These are phyloP conservation scores for Agapornis canus DNA, from an alignment of 2,797 vertebrate species.

Conservation along the genomic window DNA sequence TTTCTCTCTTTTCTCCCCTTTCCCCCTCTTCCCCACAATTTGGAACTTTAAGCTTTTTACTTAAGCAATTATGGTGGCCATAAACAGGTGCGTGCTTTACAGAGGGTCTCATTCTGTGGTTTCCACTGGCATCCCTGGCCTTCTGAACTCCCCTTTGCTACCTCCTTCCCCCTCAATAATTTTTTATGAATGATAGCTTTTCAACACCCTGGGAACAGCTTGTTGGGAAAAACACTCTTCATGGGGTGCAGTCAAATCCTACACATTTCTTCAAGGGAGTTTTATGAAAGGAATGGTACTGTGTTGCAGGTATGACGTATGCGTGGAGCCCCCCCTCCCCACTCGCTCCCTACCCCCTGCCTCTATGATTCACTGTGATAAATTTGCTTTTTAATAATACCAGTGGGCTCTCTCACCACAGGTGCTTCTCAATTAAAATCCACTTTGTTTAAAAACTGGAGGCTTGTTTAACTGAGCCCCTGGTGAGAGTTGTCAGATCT, in stretches of 20 bases:
- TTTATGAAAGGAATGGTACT: constrained; percentile 63
- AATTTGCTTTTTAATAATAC: constrained; percentile 48
- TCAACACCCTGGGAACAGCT: constrained; percentile 75
- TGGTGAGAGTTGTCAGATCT: constrained; percentile 40
- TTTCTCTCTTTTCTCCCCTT: constrained; percentile 57
- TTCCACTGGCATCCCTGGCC: constrained; percentile 74
- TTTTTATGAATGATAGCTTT: constrained; percentile 82
- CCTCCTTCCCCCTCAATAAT: constrained; percentile 70
- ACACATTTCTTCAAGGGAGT: constrained; percentile 52
- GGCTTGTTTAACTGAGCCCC: constrained; percentile 63
- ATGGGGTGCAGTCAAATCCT: constrained; percentile 66
- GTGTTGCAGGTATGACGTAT: constrained; percentile 68
- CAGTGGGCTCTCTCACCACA: background rate
- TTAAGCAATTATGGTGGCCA: constrained; percentile 78
- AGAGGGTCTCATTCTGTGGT: constrained; percentile 74
- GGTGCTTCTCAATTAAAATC: constrained; percentile 69
- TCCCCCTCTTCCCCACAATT: background rate
- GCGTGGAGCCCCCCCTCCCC: background rate
- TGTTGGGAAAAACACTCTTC: constrained; percentile 66
- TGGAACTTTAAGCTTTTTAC: constrained; percentile 71
- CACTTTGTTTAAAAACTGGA: constrained; percentile 70
- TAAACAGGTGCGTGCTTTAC: constrained; percentile 81
- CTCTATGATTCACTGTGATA: background rate
- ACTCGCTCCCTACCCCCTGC: background rate
- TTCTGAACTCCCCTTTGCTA: constrained; percentile 75